Conservation (phyloP, 2,797 vertebrate species). For the Phoeniculus purpureus region DNA sequence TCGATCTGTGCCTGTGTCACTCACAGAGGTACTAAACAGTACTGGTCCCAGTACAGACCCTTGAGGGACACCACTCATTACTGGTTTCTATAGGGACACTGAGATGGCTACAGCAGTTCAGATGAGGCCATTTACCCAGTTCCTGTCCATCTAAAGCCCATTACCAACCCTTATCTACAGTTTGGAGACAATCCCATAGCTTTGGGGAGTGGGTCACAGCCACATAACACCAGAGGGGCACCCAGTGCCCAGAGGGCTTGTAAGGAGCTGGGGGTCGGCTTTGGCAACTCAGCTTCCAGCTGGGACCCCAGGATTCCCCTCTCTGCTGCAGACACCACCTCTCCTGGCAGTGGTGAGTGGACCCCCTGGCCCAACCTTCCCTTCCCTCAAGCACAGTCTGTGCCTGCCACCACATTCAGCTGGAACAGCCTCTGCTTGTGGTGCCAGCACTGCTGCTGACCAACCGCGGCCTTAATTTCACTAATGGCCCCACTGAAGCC, state of each 20-base stretch:
- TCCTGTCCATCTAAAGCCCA: not conserved
- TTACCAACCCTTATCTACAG: not conserved
- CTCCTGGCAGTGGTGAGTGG: rapidly evolving
- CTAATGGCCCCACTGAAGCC: not conserved
- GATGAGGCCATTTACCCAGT: not conserved
- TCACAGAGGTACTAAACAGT: not conserved
- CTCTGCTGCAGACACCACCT: not conserved
- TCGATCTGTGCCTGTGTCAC: not conserved
- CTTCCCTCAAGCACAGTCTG: rapidly evolving
- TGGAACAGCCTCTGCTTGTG: not conserved
- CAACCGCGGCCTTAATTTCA: not conserved
- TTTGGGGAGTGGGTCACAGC: not conserved
- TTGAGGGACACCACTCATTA: not conserved
- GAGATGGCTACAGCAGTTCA: not conserved
- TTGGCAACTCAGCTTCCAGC: not conserved
- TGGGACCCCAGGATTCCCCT: not conserved
- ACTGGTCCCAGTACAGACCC: too few species aligned
- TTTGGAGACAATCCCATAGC: too few species aligned
- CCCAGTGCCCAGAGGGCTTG: not conserved
- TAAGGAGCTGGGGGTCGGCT: not conserved
- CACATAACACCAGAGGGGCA: too few species aligned
- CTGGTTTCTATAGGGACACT: not conserved
- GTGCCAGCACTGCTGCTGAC: not conserved
- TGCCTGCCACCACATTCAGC: not conserved
- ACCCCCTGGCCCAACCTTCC: not conserved